Evolutionary conservation across 2,888 invertebrate genomes (phyloP).

Genomic region (Coecobrya sp.): DNA sequence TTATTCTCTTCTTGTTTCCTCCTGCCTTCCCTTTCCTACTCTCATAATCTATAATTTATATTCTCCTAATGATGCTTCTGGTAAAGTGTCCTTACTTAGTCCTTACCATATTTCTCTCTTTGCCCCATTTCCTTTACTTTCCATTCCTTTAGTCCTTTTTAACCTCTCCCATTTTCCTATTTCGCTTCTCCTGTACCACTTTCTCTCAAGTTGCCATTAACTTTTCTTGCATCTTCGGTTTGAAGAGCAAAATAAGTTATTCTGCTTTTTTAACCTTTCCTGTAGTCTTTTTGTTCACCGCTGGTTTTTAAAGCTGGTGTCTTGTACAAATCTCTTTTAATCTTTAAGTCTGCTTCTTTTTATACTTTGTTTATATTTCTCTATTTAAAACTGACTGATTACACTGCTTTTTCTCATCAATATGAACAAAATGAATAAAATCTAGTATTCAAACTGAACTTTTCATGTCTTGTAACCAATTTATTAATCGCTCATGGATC

Average conservation of each 20-base stretch:
- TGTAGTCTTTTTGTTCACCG: slow-evolving; percentile 27
- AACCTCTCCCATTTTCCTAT: neutral
- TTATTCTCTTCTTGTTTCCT: neutral
- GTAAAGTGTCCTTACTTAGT: neutral
- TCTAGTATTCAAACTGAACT: too few relatives aligned
- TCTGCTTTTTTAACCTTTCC: slow-evolving; percentile 7
- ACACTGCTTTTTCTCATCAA: neutral
- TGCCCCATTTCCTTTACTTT: neutral
- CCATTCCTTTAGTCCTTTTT: neutral
- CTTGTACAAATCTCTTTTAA: slow-evolving; percentile 46
- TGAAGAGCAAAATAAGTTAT: neutral
- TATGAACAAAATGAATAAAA: neutral
- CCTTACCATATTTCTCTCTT: neutral
- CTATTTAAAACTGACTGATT: slow-evolving; percentile 39
- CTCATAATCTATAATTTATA: too few relatives aligned
- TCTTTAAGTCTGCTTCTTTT: neutral
- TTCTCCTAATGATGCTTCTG: neutral
- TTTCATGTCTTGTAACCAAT: too few relatives aligned
- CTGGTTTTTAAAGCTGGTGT: slow-evolving; percentile 29
- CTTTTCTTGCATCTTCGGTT: neutral
- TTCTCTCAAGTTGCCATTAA: slow-evolving; percentile 54
- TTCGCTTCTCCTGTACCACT: neutral
- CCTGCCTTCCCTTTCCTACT: neutral
- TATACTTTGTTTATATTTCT: neutral
- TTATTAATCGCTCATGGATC: too few relatives aligned